These are phyloP conservation scores for Colistium nudipinnis DNA, from an alignment of 2,113 vertebrate genomes.

Conservation along the genomic window DNA sequence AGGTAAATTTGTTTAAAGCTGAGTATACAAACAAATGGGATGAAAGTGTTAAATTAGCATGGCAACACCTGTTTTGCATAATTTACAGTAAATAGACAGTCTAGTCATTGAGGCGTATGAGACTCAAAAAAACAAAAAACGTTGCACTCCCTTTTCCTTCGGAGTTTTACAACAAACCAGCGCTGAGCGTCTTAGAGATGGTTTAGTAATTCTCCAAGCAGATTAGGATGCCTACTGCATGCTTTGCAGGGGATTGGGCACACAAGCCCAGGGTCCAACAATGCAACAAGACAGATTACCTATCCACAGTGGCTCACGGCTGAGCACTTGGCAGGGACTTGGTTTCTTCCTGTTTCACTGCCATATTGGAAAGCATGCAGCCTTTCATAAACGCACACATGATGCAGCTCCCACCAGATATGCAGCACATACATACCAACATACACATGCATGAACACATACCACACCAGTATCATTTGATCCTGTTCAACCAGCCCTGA, in stretches of 20 bases:
- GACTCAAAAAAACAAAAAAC: no score
- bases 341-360: constrained; percentile 23
- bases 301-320: constrained; percentile 52
- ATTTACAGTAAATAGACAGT: not conserved
- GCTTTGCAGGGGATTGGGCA: constrained; percentile 74
- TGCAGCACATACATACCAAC: constrained; percentile 11
- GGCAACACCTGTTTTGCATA: not conserved
- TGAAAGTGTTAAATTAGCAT: not conserved
- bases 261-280: constrained; percentile 51
- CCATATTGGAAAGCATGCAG: constrained; percentile 18
- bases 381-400: constrained; percentile 12
- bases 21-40: not conserved
- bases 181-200: constrained; percentile 53
- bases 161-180: constrained; percentile 51
- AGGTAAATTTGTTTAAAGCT: not conserved
- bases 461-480: constrained; percentile 41
- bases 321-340: constrained; percentile 23
- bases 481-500: constrained; percentile 55
- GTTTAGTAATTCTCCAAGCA: constrained; percentile 71
- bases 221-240: constrained; percentile 77
- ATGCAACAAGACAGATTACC: constrained; percentile 67
- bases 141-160: not conserved
- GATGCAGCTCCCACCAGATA: constrained; percentile 17
- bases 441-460: constrained; percentile 19
- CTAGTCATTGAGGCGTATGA: not conserved